phyloP scores from a whole-genome alignment of 2,113 vertebrate genomes.

The Sinocyclocheilus grahami region DNA sequence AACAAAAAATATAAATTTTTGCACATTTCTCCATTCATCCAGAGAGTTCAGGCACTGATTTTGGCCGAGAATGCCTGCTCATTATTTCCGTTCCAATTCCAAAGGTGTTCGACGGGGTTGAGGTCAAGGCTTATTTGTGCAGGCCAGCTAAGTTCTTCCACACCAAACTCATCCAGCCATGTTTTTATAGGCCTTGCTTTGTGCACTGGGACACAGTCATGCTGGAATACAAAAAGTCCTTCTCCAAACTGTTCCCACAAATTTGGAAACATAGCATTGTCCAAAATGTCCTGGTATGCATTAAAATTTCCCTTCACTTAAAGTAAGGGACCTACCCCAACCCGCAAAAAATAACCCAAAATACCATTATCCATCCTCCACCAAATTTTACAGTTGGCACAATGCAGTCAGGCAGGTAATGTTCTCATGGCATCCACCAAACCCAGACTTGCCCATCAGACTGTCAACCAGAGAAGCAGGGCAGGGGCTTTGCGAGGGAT shows the following conservation, averaged over 20 bases:
- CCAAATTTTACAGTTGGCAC: not conserved
- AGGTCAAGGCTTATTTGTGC: not conserved
- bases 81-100: too few relatives aligned
- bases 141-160: too few relatives aligned
- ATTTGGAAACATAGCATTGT: not conserved
- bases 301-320: not conserved
- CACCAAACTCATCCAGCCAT: too few relatives aligned
- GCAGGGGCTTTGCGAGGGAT: too few relatives aligned
- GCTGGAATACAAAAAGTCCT: not conserved
- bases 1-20: too few relatives aligned
- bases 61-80: too few relatives aligned
- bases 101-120: too few relatives aligned
- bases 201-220: not conserved
- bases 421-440: not conserved
- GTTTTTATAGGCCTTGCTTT: not conserved
- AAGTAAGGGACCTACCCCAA: not conserved
- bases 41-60: too few relatives aligned
- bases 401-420: not conserved
- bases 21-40: too few relatives aligned
- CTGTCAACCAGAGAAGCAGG: too few relatives aligned
- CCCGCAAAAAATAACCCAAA: too few relatives aligned
- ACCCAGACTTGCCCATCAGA: too few relatives aligned
- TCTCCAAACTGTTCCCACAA: not conserved
- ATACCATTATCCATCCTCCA: not conserved
- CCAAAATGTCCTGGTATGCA: not conserved